These are phyloP conservation scores for Microtus obscurus DNA, from an alignment of 2,797 vertebrate genomes.

Conservation along the genomic window DNA sequence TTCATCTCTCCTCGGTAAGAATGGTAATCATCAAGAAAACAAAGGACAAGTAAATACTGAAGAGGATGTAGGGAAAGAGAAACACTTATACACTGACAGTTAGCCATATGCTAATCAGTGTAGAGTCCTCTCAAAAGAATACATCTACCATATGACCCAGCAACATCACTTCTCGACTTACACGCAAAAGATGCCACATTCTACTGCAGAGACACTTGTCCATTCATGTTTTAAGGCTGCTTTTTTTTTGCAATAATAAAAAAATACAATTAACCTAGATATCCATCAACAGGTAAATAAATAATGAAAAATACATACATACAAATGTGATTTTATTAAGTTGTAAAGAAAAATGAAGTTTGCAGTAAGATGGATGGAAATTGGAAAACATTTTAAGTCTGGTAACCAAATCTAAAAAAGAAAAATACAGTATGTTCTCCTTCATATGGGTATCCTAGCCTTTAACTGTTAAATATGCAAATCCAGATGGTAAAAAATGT, in stretches of 20 bases:
- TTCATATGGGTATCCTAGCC: not conserved
- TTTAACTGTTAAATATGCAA: not conserved
- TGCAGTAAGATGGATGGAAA: not conserved
- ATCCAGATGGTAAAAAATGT: not conserved
- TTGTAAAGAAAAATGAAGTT: not conserved
- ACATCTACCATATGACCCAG: not conserved
- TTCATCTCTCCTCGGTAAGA: not conserved
- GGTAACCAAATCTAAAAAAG: not conserved
- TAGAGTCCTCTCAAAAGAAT: not conserved
- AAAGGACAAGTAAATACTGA: not conserved
- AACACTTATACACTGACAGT: not conserved
- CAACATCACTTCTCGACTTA: not conserved
- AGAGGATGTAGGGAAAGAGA: not conserved
- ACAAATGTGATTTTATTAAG: not conserved
- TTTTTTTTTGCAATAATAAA: not conserved
- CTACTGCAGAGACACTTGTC: not conserved
- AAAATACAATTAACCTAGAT: not conserved
- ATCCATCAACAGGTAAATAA: not conserved
- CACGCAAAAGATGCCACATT: not conserved
- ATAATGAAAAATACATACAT: not conserved
- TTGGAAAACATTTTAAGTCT: not conserved
- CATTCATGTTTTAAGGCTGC: not conserved
- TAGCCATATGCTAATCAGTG: not conserved
- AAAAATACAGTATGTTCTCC: not conserved
- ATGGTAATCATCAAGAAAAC: not conserved